Evolutionary conservation across 2,797 vertebrate species (phyloP).

Genomic region (Morelia viridis): DNA sequence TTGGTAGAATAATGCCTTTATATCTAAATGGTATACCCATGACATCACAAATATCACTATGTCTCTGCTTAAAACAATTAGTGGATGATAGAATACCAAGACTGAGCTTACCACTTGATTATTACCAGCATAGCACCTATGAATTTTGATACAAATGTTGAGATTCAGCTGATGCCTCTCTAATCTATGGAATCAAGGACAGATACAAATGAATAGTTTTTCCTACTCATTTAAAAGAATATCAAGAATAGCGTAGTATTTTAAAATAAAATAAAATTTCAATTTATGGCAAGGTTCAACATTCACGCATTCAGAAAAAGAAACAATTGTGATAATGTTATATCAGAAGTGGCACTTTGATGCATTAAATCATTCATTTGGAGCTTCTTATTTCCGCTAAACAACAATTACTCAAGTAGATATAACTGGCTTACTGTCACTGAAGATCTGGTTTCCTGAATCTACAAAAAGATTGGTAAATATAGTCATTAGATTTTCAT

Average conservation of each 20-base stretch:
- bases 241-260: not conserved
- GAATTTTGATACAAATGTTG: not conserved
- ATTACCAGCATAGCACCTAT: not conserved
- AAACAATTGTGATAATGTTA: not conserved
- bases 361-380: not conserved
- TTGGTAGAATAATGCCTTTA: no score
- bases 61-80: not conserved
- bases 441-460: not conserved
- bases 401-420: constrained; percentile 1
- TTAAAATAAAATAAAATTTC: not conserved
- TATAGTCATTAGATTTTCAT: not conserved
- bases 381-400: not conserved
- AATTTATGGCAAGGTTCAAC: not conserved
- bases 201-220: not conserved
- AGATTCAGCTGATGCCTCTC: not conserved
- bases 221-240: not conserved
- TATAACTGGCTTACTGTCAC: not conserved
- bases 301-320: not conserved
- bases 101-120: not conserved
- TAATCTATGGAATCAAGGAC: not conserved
- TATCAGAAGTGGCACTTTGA: not conserved
- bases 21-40: not conserved
- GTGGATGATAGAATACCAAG: no score
- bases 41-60: not conserved
- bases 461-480: not conserved